These are phyloP conservation scores for Crepidodera aurea DNA, from an alignment of 2,888 invertebrate genomes.

Conservation along the genomic window DNA sequence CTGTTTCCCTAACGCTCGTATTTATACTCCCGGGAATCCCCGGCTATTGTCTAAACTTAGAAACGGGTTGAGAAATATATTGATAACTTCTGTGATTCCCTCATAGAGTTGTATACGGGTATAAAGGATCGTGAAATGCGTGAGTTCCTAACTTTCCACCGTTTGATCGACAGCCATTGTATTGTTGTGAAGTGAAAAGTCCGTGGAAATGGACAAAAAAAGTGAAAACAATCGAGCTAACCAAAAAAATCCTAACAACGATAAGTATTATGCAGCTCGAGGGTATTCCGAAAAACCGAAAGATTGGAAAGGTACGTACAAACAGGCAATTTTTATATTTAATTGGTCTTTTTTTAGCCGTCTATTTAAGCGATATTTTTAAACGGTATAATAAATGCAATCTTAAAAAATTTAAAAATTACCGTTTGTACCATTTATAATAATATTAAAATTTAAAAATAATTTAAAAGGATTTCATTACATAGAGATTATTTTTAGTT, in stretches of 20 bases:
- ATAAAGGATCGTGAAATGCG: not conserved
- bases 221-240: conserved; percentile 33
- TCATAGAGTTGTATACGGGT: not conserved
- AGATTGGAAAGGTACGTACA: conserved; percentile 4
- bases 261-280: conserved; percentile 30
- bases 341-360: not conserved
- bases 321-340: too few species aligned
- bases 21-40: conserved; percentile 1
- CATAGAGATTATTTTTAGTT: too few species aligned
- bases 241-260: conserved; percentile 42
- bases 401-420: too few species aligned
- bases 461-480: too few species aligned
- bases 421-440: too few species aligned
- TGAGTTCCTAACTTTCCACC: not conserved
- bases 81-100: conserved; percentile 8
- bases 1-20: not conserved
- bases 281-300: conserved; percentile 10
- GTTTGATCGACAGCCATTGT: not conserved
- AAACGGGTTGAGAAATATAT: conserved; percentile 6
- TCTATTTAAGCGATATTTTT: too few species aligned
- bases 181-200: not conserved
- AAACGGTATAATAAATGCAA: too few species aligned
- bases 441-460: too few species aligned
- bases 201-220: conserved; percentile 22
- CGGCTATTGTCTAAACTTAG: not conserved